Evolutionary conservation across 1,140 invertebrate species (phyloP), one percentile per base, ranked within the genome.

Genomic region (Propsilocerus akamusi): DNA sequence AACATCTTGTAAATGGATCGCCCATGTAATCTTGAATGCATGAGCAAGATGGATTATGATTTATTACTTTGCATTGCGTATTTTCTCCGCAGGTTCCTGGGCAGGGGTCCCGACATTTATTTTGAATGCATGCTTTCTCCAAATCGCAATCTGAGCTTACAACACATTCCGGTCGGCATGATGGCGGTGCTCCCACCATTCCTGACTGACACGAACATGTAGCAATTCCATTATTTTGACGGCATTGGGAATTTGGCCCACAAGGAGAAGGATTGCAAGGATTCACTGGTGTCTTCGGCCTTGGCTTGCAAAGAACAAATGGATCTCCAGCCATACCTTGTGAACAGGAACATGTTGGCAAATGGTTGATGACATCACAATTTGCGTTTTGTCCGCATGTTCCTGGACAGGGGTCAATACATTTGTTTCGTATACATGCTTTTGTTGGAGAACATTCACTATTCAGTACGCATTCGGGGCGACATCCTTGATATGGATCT

Each of bases 101-200:
- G 59, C 86, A 91, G 12, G 85, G 85, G 65, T 90, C 78, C 49
- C 71, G 68, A 64, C 87, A 91, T 68, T 84, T 85, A 53, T 80
- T 79, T 58, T 75, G 76, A 23, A 80, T 76, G 59, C 86, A 92
- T 37, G 83, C 77, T 58, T 76, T 70, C 48, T 76, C 75, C n/a
- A 78, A 73, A 3, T 76, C 63, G 65, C 86, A 91, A 56, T 91
- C 84, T 3, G 80, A 77, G 58, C 84, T 81, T 5, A 79, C 69
- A 14, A 80, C 72, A 60, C 86, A 91, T 66, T 86, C 81, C 2
- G 83, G 83, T 55, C 82, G 70, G 57, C 85, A 86, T 49, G 78
- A 78, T 61, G 81, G 77, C n/a, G 84, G 82, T 61, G 85, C 80
- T 56, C 83, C 84, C 47, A 81, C 72, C 58, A 84, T 84, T 53